phyloP scores from a whole-genome alignment of 2,113 vertebrate genomes.

The Psilopsiagon aurifrons region DNA sequence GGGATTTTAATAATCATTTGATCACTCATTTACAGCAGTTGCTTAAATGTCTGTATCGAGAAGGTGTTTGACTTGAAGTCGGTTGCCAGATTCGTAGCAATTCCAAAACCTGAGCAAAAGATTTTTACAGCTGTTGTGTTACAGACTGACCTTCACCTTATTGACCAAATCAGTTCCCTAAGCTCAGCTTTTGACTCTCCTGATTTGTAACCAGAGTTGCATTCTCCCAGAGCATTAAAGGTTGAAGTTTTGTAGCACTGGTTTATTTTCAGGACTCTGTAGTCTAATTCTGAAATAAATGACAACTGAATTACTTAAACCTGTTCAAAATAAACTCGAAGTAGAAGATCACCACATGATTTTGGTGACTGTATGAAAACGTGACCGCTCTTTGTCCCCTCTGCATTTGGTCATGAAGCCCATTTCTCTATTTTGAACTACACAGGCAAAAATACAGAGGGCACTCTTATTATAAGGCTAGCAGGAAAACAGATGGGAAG shows the following conservation, averaged over 20 bases:
- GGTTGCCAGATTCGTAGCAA: conserved; percentile 72
- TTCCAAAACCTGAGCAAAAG: conserved; percentile 61
- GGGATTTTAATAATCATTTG: conserved; percentile 80
- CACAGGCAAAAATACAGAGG: conserved; percentile 27
- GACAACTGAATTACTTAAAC: conserved; percentile 40
- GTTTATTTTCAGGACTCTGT: conserved; percentile 17
- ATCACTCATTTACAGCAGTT: conserved; percentile 90
- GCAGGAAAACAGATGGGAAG: neutral
- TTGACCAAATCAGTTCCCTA: conserved; percentile 42
- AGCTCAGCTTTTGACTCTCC: conserved; percentile 41
- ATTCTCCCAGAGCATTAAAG: conserved; percentile 53
- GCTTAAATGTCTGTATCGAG: conserved; percentile 75
- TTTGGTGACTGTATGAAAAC: conserved; percentile 61
- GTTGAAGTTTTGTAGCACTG: conserved; percentile 54
- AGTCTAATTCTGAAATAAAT: conserved; percentile 11
- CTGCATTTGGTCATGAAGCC: conserved; percentile 64
- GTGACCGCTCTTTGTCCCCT: conserved; percentile 62
- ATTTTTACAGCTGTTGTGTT: conserved; percentile 50
- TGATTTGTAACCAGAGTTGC: conserved; percentile 21
- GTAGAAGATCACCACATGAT: conserved; percentile 59
- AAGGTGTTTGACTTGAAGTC: conserved; percentile 71
- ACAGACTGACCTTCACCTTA: conserved; percentile 16
- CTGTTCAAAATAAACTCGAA: conserved; percentile 48
- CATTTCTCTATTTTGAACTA: conserved; percentile 50
- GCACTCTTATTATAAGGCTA: conserved; percentile 78